These are phyloP conservation scores for Eulacestoma nigropectus DNA, from an alignment of 2,113 vertebrate genomes.

Conservation along the genomic window DNA sequence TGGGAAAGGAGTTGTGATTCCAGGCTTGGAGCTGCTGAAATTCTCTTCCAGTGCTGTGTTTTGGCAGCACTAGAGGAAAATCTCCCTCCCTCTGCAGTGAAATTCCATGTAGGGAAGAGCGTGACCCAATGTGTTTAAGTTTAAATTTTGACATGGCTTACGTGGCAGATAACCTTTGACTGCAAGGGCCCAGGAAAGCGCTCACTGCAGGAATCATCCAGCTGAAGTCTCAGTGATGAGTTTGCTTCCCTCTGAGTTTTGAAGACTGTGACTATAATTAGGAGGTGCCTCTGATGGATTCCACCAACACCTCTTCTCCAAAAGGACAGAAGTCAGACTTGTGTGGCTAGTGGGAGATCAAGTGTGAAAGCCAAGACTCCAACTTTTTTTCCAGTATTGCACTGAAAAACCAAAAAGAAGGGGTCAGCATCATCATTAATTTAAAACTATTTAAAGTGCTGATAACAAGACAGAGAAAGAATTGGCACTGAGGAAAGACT, in stretches of 20 bases:
- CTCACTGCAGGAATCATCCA: neutral
- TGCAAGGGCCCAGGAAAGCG: neutral
- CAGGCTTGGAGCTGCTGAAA: neutral
- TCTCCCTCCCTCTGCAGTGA: neutral
- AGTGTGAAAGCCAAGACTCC: neutral
- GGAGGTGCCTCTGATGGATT: slow-evolving; percentile 52
- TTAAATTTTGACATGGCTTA: slow-evolving; percentile 5
- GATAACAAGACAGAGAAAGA: neutral
- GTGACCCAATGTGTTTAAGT: neutral
- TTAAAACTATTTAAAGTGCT: neutral
- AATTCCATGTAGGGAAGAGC: neutral
- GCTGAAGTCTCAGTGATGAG: neutral
- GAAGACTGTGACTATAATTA: slow-evolving; percentile 35
- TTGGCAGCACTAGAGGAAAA: neutral
- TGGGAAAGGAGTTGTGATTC: neutral
- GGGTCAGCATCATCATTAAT: neutral
- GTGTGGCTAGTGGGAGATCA: neutral
- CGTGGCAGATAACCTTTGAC: slow-evolving; percentile 21
- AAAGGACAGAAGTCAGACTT: slow-evolving; percentile 9
- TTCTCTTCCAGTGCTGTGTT: neutral
- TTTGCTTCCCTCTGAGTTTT: slow-evolving; percentile 12
- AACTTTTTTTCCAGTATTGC: neutral
- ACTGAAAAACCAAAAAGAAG: neutral
- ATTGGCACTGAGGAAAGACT: neutral
- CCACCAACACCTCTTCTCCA: slow-evolving; percentile 19